Base-by-base conservation (phyloP, 23 tunicate genomes). In the Halocynthia roretzi region DNA sequence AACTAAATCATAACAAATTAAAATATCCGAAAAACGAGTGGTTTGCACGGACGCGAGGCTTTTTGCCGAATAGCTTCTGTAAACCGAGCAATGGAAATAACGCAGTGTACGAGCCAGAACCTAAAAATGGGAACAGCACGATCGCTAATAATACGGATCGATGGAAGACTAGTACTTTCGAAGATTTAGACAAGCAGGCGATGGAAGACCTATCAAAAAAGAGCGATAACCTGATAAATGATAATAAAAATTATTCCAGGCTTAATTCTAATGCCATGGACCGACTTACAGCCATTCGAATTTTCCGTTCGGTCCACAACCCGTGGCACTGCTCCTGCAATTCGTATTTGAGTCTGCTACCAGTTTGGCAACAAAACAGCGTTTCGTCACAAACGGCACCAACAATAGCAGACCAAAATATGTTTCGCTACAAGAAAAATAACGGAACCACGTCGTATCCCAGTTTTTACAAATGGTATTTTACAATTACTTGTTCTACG, bases 271-370 rank as follows among this genome's bases (percentile, higher is more conserved):
- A 31, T 31, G 44, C 44, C 44, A 31, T 31, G 4, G 44, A 31
- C 44, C 44, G 44, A 31, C 44, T 31, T 31, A 31, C 44, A 31
- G 44, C 44, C 44, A 54, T 70, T 60, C 66, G 75, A 10, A 71
- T 87, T 71, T 61, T 87, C 8, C 61, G 86, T 70, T 86, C 87
- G 1, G 72, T 79, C 6, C 70, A 71, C 20, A 87, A 87, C 56
- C 86, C 93, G 8, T 87, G 93, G 93, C 19, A 54, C 17, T 87
- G 93, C 54, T 23, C n/a, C 7, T 82, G 93, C 67, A 11, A 74
- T 48, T 14, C 60, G 14, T 44, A 74, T 15, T 52, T 74, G 1
- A 12, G 64, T 22, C 64, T 74, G 19, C 64, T 74, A 54, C 62
- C 12, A n/a, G 71, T 67, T 20, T 65, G 70, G 31, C 70, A 48